Conservation (phyloP, 1,140 invertebrate genomes). For the Drosophila pseudoobscura region DNA sequence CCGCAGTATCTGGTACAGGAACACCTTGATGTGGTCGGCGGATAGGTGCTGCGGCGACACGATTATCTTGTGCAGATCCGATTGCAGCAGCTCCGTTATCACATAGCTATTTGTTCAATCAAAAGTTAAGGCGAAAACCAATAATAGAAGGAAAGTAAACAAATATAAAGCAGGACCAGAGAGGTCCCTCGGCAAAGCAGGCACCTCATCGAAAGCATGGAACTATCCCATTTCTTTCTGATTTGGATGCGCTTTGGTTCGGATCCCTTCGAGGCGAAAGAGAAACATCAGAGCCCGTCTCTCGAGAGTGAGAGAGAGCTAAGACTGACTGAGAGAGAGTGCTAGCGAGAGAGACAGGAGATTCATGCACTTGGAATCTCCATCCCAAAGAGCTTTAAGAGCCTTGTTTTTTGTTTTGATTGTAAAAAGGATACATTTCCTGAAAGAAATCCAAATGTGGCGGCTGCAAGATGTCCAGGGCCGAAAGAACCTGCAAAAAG, state of each 20-base stretch:
- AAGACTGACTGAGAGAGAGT: no score
- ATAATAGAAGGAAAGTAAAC: conserved; percentile 8
- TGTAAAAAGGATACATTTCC: conserved; percentile 98
- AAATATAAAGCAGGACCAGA: background rate
- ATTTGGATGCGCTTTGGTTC: no score
- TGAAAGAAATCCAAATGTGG: conserved; percentile 99
- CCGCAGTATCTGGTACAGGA: conserved; percentile 99
- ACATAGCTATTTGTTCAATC: conserved; percentile 92
- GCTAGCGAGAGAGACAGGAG: no score
- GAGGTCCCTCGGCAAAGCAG: background rate
- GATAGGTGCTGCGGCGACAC: conserved; percentile 99
- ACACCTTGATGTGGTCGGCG: conserved; percentile 99
- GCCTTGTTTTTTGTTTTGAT: conserved; percentile 23
- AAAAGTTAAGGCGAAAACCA: conserved; percentile 53
- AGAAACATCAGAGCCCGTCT: no score
- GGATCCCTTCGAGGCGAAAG: no score
- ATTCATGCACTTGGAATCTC: no score
- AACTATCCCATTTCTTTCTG: no score
- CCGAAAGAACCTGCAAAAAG: conserved; percentile 94
- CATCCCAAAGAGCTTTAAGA: no score
- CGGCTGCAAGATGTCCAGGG: conserved; percentile 97
- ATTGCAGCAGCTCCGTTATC: conserved; percentile 99
- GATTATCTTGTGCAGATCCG: conserved; percentile 99
- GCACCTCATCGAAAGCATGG: no score
- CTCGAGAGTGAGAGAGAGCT: no score